These are phyloP conservation scores for Andrena flavipes DNA, from an alignment of 2,888 invertebrate genomes.

Conservation along the genomic window DNA sequence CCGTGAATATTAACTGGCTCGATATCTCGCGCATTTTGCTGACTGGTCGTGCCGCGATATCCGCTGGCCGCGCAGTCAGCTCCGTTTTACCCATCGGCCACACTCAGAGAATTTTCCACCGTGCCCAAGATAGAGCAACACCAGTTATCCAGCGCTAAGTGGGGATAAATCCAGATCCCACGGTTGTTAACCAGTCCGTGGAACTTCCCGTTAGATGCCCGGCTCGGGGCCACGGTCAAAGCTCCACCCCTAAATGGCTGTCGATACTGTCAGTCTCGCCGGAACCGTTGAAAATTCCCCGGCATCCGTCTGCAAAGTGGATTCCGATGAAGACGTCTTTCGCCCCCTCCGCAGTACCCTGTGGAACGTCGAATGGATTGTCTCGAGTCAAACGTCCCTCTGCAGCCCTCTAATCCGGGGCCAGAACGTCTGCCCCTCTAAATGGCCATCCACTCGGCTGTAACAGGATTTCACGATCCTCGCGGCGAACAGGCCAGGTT, in stretches of 20 bases:
- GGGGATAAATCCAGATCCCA: no score
- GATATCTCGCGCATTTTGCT: neutral
- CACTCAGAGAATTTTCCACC: no score
- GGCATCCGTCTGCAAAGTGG: slow-evolving; percentile 53
- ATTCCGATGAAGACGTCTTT: slow-evolving; percentile 43
- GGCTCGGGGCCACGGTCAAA: neutral
- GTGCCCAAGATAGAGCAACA: no score
- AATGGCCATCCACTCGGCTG: slow-evolving; percentile 61
- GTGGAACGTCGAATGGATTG: slow-evolving; percentile 47
- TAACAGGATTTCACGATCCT: slow-evolving; percentile 72
- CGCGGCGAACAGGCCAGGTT: slow-evolving; percentile 51
- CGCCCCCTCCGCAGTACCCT: neutral
- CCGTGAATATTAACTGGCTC: slow-evolving; percentile 7
- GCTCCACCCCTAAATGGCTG: slow-evolving; percentile 27
- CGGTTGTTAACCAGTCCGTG: neutral
- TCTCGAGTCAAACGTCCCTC: slow-evolving; percentile 66
- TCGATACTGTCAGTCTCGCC: slow-evolving; percentile 29
- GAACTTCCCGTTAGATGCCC: neutral
- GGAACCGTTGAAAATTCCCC: slow-evolving; percentile 51
- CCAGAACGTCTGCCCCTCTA: slow-evolving; percentile 60
- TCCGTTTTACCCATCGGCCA: no score
- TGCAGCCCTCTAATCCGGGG: slow-evolving; percentile 59
- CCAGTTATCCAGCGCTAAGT: no score
- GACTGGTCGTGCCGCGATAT: neutral
- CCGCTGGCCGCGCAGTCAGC: neutral